A percentile compares a stretch with the other conserved stretches of the same genome.
phyloP scores from a whole-genome alignment of 30 jellyfish, hydroid and myxozoan species.

The Pelagia noctiluca region DNA sequence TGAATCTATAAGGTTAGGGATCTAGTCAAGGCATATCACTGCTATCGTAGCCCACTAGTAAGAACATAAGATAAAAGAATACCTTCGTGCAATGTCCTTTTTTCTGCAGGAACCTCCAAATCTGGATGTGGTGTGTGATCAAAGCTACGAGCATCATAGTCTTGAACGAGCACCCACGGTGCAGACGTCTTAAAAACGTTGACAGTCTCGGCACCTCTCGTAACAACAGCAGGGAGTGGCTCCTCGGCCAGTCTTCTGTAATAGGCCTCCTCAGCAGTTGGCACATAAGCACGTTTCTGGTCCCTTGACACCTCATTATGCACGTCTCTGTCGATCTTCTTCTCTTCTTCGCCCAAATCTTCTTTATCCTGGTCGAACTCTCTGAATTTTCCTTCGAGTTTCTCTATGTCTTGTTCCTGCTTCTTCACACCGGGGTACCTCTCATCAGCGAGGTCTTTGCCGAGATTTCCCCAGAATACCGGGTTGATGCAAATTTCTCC shows the following conservation, averaged over 20 bases:
- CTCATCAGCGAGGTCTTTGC: constrained; percentile 46
- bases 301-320: constrained; percentile 20
- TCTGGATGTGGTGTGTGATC: constrained; percentile 55
- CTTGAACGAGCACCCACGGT: constrained; percentile 71
- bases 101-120: constrained; percentile 56
- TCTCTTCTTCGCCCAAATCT: constrained; percentile 39
- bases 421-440: constrained; percentile 72
- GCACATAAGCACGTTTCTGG: constrained; percentile 56
- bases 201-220: constrained; percentile 66
- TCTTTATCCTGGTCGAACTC: constrained; percentile 45
- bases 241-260: constrained; percentile 48
- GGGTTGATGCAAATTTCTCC: constrained; percentile 63
- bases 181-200: constrained; percentile 55
- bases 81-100: constrained; percentile 63
- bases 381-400: constrained; percentile 60
- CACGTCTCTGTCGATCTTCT: constrained; percentile 45
- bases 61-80: no score
- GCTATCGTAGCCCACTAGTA: no score
- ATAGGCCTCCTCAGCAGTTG: constrained; percentile 48
- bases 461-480: constrained; percentile 52
- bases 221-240: constrained; percentile 57
- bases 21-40: no score
- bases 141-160: constrained; percentile 46
- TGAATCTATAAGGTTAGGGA: no score
- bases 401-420: constrained; percentile 43